Evolutionary conservation across 2,113 vertebrate genomes (phyloP).

Genomic region (Actinemys pallida): DNA sequence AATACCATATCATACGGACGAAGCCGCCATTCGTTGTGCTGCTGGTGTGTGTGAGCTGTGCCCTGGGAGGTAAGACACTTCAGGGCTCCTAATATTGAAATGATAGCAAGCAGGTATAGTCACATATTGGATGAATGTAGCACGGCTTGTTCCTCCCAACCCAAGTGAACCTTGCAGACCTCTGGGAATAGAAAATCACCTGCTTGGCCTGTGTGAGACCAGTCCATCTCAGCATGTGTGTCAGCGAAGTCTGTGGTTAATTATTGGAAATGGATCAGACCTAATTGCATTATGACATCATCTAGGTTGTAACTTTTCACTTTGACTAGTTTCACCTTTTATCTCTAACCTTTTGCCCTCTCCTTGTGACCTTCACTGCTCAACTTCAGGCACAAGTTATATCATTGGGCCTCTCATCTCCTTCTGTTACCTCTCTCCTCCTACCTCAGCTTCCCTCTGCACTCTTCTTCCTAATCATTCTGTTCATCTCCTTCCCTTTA

Average conservation of each 20-base stretch:
- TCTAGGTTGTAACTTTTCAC: not conserved
- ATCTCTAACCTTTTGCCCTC: not conserved
- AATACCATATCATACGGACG: not conserved
- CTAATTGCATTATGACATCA: not conserved
- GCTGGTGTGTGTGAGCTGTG: not conserved
- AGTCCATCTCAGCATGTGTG: not conserved
- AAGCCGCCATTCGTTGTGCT: constrained; percentile 8
- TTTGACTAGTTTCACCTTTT: not conserved
- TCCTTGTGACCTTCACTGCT: not conserved
- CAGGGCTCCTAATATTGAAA: not conserved
- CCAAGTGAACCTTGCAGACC: not conserved
- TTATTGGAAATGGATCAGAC: not conserved
- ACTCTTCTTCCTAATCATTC: not conserved
- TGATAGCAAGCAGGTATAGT: not conserved
- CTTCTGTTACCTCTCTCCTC: not conserved
- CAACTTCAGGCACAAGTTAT: not conserved
- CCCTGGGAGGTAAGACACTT: constrained; percentile 25
- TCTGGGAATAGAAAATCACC: not conserved
- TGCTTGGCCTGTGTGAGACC: not conserved
- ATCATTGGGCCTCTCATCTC: not conserved
- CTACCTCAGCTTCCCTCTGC: not conserved
- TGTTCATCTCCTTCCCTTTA: not conserved
- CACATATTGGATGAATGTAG: not conserved
- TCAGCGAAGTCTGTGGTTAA: not conserved
- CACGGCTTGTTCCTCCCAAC: not conserved